Evolutionary conservation across 2,113 vertebrate species (phyloP).

Genomic region (Progne subis): DNA sequence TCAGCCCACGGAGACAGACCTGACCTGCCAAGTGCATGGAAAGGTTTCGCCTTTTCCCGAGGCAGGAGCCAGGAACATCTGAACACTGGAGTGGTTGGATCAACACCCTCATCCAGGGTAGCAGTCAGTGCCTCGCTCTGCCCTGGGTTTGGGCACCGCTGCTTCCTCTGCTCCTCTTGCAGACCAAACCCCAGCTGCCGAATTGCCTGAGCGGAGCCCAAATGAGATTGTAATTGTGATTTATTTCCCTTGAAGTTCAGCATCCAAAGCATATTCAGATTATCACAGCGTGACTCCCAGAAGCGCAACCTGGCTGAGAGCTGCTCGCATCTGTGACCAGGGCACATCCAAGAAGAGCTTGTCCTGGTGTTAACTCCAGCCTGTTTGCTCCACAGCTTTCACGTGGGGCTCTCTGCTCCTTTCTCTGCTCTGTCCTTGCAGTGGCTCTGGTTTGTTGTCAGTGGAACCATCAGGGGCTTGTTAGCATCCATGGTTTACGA

Average conservation of each 20-base stretch:
- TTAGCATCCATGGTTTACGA: not conserved
- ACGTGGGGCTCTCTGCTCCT: not conserved
- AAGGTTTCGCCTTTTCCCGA: not conserved
- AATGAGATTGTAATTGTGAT: conserved; percentile 20
- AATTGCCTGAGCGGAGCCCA: not conserved
- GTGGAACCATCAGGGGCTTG: conserved; percentile 9
- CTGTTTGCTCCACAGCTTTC: not conserved
- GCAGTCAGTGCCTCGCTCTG: not conserved
- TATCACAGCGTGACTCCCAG: not conserved
- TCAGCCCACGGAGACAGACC: not conserved
- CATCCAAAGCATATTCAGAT: not conserved
- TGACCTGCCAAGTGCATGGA: not conserved
- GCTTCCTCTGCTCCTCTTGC: not conserved
- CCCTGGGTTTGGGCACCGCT: not conserved
- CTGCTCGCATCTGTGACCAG: not conserved
- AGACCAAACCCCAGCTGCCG: not conserved
- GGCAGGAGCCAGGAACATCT: not conserved
- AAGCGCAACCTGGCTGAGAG: not conserved
- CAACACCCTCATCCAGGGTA: not conserved
- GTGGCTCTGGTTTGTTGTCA: not conserved
- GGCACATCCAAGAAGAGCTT: not conserved
- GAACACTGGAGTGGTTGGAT: not conserved
- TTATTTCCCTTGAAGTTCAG: conserved; percentile 22
- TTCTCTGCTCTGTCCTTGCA: not conserved
- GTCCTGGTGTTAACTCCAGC: not conserved